phyloP scores from a whole-genome alignment of 1,140 invertebrate genomes.

The Popillia japonica region DNA sequence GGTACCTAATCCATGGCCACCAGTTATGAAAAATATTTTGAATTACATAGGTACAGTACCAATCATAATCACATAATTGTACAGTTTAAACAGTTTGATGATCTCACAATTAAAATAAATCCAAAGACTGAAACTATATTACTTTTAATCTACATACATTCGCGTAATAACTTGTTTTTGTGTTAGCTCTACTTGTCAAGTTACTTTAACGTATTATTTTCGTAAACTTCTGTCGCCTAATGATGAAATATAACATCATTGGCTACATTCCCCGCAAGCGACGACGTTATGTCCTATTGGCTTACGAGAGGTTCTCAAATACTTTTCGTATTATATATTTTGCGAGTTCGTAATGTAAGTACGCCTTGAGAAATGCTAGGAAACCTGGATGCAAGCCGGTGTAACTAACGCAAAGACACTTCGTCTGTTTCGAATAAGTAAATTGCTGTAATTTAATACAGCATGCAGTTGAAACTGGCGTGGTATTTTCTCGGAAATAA shows the following conservation, averaged over 20 bases:
- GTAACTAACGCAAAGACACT: background rate
- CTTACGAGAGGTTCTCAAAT: background rate
- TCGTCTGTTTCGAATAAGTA: constrained; percentile 15
- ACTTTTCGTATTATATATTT: background rate
- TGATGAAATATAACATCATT: background rate
- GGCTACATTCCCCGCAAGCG: background rate
- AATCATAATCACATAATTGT: too few species aligned
- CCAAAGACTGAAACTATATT: too few species aligned
- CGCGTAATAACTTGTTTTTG: too few species aligned
- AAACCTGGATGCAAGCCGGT: background rate
- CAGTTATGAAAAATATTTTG: too few species aligned
- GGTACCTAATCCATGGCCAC: too few species aligned
- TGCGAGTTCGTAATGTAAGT: background rate
- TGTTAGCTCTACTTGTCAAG: background rate
- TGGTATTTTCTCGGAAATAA: constrained; percentile 15
- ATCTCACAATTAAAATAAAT: too few species aligned
- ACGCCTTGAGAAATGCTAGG: background rate
- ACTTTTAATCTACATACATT: too few species aligned
- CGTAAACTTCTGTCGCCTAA: background rate
- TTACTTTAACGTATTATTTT: background rate
- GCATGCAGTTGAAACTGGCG: background rate
- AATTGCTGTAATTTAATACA: constrained; percentile 34
- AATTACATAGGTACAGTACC: too few species aligned
- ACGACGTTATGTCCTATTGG: background rate
- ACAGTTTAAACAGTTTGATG: too few species aligned